Conservation (phyloP, 2,797 vertebrate species). For the Huso huso region DNA sequence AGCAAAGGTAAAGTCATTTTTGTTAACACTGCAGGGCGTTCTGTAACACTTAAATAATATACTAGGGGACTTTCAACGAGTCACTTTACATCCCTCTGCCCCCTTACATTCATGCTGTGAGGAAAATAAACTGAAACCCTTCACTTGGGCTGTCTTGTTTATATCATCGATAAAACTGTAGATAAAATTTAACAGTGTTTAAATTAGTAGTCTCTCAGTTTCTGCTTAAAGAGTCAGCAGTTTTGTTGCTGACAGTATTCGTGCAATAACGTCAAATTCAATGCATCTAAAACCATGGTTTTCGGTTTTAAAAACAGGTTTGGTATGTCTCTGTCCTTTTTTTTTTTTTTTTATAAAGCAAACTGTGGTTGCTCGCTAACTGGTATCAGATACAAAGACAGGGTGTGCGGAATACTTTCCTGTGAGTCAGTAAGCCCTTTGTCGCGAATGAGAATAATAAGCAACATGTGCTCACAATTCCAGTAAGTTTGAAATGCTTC, state of each 20-base stretch:
- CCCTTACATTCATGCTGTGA: too few relatives aligned
- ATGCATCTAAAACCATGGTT: neutral
- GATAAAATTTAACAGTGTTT: too few relatives aligned
- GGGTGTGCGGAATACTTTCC: neutral
- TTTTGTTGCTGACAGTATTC: slow-evolving; percentile 9
- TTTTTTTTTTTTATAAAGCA: neutral
- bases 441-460: neutral
- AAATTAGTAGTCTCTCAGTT: neutral
- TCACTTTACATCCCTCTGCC: too few relatives aligned
- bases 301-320: neutral
- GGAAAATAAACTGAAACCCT: too few relatives aligned
- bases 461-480: neutral
- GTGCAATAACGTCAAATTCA: slow-evolving; percentile 6
- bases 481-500: neutral
- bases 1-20: too few relatives aligned
- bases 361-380: neutral
- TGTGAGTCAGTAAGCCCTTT: neutral
- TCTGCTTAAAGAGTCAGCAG: neutral
- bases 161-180: too few relatives aligned
- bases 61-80: too few relatives aligned
- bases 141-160: too few relatives aligned
- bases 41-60: too few relatives aligned
- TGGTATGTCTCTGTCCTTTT: neutral
- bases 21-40: too few relatives aligned
- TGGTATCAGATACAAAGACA: neutral